Evolutionary conservation across 2,797 vertebrate genomes (phyloP).

Genomic region (Sebastes glaucus): DNA sequence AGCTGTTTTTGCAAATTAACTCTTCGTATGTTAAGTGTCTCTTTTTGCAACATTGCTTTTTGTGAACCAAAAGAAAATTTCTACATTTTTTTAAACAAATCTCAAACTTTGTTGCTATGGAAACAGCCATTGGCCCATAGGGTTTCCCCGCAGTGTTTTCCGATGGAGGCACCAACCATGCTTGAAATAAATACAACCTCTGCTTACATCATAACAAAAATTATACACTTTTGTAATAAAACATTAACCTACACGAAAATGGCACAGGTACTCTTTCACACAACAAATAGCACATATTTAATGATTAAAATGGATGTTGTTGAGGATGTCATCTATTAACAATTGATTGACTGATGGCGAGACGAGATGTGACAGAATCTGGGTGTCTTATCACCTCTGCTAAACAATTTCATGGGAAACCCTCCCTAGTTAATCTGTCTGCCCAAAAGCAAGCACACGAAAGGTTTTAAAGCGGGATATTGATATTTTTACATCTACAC

Average conservation of each 20-base stretch:
- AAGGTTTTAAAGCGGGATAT: background rate
- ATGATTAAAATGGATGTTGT: background rate
- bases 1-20: background rate
- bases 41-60: background rate
- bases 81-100: background rate
- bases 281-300: no score
- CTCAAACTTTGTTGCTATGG: background rate
- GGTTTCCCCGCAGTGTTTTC: background rate
- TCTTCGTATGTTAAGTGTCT: background rate
- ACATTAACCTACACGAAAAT: no score
- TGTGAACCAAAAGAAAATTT: no score
- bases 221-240: background rate
- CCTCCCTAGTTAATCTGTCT: background rate
- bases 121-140: background rate
- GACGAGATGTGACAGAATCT: background rate
- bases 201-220: background rate
- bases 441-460: background rate
- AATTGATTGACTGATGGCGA: background rate
- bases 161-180: background rate
- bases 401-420: background rate
- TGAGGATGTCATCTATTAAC: background rate
- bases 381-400: background rate
- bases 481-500: background rate
- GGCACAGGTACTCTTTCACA: rapidly evolving
- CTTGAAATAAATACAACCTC: background rate